Conservation (phyloP, 1,140 invertebrate species). For the Helicoverpa zea region DNA sequence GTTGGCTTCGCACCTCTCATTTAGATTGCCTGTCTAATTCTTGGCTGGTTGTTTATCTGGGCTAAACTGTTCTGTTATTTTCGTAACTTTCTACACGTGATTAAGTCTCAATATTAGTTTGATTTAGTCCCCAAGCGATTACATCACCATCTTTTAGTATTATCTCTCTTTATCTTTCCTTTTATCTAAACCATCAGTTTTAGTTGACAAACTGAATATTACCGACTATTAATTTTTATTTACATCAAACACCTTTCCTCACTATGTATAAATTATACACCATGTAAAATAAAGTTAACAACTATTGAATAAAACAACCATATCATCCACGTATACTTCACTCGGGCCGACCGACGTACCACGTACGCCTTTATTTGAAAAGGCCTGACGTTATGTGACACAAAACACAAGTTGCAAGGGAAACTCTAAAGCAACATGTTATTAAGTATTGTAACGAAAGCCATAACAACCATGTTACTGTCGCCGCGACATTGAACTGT, state of each 20-base stretch:
- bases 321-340: background rate
- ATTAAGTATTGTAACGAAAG: slow-evolving; percentile 30
- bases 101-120: background rate
- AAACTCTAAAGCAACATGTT: slow-evolving; percentile 4
- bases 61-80: slow-evolving; percentile 8
- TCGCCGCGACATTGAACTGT: slow-evolving; percentile 15
- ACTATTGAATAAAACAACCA: background rate
- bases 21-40: slow-evolving; percentile 19
- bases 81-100: background rate
- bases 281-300: background rate
- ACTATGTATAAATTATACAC: background rate
- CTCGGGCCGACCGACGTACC: background rate
- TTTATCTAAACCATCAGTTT: background rate
- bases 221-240: background rate
- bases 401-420: slow-evolving; percentile 27
- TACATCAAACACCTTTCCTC: background rate
- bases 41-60: slow-evolving; percentile 37
- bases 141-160: background rate
- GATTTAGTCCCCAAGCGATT: background rate
- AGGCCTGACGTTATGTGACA: slow-evolving; percentile 17
- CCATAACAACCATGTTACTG: slow-evolving; percentile 22
- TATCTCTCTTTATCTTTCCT: background rate
- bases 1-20: slow-evolving; percentile 16
- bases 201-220: background rate
- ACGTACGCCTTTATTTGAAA: slow-evolving; percentile 1